Conservation (phyloP, 2,113 vertebrate genomes). For the Vanacampus margaritifer region DNA sequence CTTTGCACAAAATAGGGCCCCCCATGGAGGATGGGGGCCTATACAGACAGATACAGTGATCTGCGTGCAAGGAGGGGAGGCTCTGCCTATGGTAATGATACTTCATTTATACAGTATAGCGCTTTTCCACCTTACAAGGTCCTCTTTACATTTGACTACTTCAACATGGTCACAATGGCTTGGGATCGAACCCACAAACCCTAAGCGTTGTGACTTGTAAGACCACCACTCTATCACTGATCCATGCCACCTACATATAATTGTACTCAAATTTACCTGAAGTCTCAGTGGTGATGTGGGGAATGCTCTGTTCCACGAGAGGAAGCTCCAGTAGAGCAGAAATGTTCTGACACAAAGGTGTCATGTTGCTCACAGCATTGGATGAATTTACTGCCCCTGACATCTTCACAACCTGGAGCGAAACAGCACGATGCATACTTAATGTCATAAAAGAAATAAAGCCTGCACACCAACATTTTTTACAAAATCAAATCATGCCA, state of each 20-base stretch:
- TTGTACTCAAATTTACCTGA: constrained; percentile 75
- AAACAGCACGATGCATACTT: neutral
- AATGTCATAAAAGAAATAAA: neutral
- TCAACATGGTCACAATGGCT: no score
- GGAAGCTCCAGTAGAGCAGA: constrained; percentile 83
- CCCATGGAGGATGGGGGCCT: no score
- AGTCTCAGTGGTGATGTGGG: constrained; percentile 86
- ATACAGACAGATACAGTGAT: no score
- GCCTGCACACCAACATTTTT: neutral
- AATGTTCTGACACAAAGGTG: constrained; percentile 84
- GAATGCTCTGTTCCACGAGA: constrained; percentile 81
- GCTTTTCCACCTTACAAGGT: no score
- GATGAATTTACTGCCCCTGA: constrained; percentile 35
- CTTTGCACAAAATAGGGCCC: no score
- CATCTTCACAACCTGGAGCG: constrained; percentile 71
- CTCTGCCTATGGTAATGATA: no score
- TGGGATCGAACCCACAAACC: no score
- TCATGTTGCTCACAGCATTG: constrained; percentile 57
- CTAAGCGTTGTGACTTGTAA: no score
- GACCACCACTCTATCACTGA: no score
- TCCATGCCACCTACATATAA: neutral
- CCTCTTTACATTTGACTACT: no score
- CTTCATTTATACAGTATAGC: no score
- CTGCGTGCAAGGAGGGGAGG: no score
- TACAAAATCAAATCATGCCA: neutral